Base-by-base conservation (phyloP, 2,797 vertebrate species). In the Macroramphosus scolopax region DNA sequence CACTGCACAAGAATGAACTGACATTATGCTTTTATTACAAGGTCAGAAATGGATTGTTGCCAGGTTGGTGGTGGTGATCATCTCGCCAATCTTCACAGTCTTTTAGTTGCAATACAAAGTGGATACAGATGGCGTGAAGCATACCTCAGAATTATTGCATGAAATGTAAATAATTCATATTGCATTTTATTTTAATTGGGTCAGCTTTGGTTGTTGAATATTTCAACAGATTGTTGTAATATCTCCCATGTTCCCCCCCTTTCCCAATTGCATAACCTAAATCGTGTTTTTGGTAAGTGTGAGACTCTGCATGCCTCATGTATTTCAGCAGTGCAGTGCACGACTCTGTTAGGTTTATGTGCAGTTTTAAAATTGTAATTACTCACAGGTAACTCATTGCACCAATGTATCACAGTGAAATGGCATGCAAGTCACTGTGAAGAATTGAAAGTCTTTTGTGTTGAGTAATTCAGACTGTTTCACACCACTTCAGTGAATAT, bases 231-330 rank as follows among this genome's bases (percentile, higher is more conserved):
- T 89, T 94, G 91, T 89, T 93, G 84, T 94, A 91, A 93, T 92
- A 88, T 93, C 80, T 94, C 90, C 89, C 91, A 53, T 81, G 78
- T 72, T 79, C 77, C 73, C 83, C n/a, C 90, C 90, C 91, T 89
- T 75, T 43, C 82, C 90, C 89, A 93, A 93, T 93, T 90, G 95
- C 95, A 92, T 89, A 91, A 93, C 94, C 91, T 91, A 91, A 94
- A 92, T 89, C 67, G 35, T 82, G 89, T 89, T 85, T 91, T 92
- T 93, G 96, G 96, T 98, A 98, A 98, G 96, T 98, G 93, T 89
- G 91, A 92, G 91, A 87, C 89, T 72, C 82, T 94, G 96, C 95
- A 98, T 98, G 95, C 89, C 87, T 93, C 90, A 88, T 90, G 92
- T 93, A 86, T 92, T 89, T 89, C 84, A 89, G 48, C 68, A 63